Conservation (phyloP, 2,888 invertebrate species). For the Protophormia terraenovae region DNA sequence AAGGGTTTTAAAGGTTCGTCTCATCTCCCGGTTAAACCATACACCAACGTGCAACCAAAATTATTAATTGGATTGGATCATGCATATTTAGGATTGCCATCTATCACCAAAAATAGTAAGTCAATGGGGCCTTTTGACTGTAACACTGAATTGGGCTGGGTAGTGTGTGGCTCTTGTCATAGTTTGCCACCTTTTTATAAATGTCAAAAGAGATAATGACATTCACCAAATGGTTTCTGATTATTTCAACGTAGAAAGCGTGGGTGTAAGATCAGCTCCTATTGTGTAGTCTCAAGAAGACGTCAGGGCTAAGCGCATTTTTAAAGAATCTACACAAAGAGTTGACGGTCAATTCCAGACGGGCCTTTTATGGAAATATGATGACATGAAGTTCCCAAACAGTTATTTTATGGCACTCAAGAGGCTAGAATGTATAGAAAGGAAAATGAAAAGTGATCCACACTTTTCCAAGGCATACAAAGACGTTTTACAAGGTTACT, state of each 20-base stretch:
- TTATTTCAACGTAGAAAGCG: constrained; percentile 20
- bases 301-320: constrained; percentile 6
- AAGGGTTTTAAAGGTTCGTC: not conserved
- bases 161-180: constrained; percentile 45
- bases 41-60: not conserved
- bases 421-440: constrained; percentile 33
- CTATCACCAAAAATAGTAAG: not conserved
- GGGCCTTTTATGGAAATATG: constrained; percentile 46
- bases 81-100: constrained; percentile 17
- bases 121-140: constrained; percentile 55
- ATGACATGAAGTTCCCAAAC: constrained; percentile 5
- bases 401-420: constrained; percentile 48
- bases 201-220: not conserved
- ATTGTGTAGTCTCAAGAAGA: not conserved
- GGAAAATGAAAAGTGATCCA: constrained; percentile 19
- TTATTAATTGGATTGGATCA: constrained; percentile 12
- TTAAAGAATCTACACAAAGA: not conserved
- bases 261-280: constrained; percentile 32
- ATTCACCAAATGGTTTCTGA: not conserved
- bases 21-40: not conserved
- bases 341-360: constrained; percentile 55
- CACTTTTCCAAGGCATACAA: constrained; percentile 50
- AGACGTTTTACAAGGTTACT: constrained; percentile 8
- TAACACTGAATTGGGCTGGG: constrained; percentile 58
- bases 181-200: not conserved